These are phyloP conservation scores for Synanceia verrucosa DNA, from an alignment of 2,797 vertebrate genomes.

Conservation along the genomic window DNA sequence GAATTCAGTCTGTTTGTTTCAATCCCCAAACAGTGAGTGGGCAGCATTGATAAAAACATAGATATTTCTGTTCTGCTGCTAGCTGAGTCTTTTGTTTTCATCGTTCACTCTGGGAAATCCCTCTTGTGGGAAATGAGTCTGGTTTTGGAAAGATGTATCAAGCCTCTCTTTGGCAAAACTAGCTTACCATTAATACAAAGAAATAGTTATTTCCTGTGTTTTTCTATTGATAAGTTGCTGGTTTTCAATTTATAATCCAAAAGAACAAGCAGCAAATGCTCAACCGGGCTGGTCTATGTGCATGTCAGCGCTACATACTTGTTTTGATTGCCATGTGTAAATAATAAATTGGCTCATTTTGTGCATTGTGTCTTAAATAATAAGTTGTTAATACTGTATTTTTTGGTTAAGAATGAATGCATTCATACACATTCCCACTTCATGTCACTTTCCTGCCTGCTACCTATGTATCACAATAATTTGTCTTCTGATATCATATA, in stretches of 20 bases:
- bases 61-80: not conserved
- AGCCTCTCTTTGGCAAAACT: not conserved
- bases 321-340: not conserved
- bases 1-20: not conserved
- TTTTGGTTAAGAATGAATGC: not conserved
- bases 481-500: too few species aligned
- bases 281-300: too few species aligned
- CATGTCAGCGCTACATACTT: too few species aligned
- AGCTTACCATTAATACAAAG: too few species aligned
- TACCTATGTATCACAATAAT: too few species aligned
- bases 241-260: too few species aligned
- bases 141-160: not conserved
- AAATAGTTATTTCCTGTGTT: too few species aligned
- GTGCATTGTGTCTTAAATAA: not conserved
- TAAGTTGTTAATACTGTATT: not conserved
- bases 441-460: constrained; percentile 7
- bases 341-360: not conserved
- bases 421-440: not conserved
- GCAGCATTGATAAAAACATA: not conserved
- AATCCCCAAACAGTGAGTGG: not conserved
- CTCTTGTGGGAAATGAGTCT: not conserved
- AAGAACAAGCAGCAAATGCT: too few species aligned
- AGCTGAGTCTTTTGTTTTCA: not conserved
- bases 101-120: not conserved
- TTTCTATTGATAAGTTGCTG: too few species aligned